A percentile compares a stretch with the other conserved stretches of the same genome.
Conservation (phyloP, 2,113 vertebrate species). For the Callionymus lyra region DNA sequence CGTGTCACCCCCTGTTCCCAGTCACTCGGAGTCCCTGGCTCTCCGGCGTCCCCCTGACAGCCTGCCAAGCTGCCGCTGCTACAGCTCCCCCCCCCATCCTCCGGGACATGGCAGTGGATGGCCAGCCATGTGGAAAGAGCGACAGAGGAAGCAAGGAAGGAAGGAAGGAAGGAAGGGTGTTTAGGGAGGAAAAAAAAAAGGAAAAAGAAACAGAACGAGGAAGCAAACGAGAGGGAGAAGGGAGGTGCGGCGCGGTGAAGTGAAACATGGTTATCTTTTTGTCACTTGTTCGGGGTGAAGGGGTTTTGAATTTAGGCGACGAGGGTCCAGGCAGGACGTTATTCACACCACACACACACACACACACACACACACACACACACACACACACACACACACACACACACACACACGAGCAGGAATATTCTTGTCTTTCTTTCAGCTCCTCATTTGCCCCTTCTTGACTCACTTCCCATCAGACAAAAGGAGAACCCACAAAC, state of each 20-base stretch:
- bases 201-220: constrained; percentile 24
- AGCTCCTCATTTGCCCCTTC: constrained; percentile 38
- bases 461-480: constrained; percentile 49
- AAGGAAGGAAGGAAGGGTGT: constrained; percentile 15
- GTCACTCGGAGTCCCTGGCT: constrained; percentile 62
- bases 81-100: constrained; percentile 56
- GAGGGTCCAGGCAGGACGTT: constrained; percentile 33
- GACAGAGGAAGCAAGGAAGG: constrained; percentile 25
- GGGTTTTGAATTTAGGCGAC: constrained; percentile 48
- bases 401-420: constrained; percentile 17
- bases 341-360: constrained; percentile 26
- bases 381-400: constrained; percentile 23
- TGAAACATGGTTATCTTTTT: constrained; percentile 65
- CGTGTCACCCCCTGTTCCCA: constrained; percentile 40
- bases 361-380: constrained; percentile 19
- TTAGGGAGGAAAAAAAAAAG: constrained; percentile 1
- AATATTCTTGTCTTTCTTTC: constrained; percentile 32
- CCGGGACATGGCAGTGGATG: constrained; percentile 58
- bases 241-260: constrained; percentile 47
- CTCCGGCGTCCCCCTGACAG: constrained; percentile 58
- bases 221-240: constrained; percentile 22
- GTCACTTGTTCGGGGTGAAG: constrained; percentile 59
- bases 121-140: constrained; percentile 60
- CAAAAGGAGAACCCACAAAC: constrained; percentile 39
- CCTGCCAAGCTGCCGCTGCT: constrained; percentile 60